Base-by-base conservation (phyloP, 2,888 invertebrate species). In the Sinopyrophorus schimmeli region DNA sequence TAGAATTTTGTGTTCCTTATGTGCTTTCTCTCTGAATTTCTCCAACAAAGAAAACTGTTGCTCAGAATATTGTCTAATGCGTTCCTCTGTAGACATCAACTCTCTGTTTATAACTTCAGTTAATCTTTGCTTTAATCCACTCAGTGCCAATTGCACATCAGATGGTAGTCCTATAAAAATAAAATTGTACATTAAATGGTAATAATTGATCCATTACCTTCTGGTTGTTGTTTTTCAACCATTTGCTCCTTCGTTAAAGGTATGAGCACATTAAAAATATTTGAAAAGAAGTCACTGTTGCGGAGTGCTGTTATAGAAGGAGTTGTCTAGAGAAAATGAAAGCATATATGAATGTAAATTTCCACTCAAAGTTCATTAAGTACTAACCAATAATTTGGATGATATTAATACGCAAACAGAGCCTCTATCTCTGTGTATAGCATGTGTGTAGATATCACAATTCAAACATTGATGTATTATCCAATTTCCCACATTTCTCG, bases 31-130 rank as follows among this genome's bases (percentile, higher is more conserved):
- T 64, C 82, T 82, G 70, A 82, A 84, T 55, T 80, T 81, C 67
- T 91, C 88, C 61, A 89, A 78, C 58, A 83, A 77, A 50, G 83
- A 81, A 76, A 87, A 87, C 66, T 89, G 86, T 65, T 84, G 83
- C 62, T 86, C 86, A 54, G 84, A 82, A 73, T 81, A 91, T 50
- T 81, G 80, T 63, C 86, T 81, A 50, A 92, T 86, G 58, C 84
- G 80, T 61, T 87, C 86, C 64, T 90, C 89, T 31, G 87, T 82
- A 1, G 80, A 79, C 30, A 80, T 77, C 38, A 86, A 80, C 72
- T 90, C 85, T 31, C 80, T 77, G 65, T 86, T 82, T 39, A 91
- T 73, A 32, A 80, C 83, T 59, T 82, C 81, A 48, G 83, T 81
- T 50, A 88, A 77, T 63, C 84, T 81, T 60, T 84, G 82, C 63